Evolutionary conservation across 2,113 vertebrate species (phyloP), one percentile per base, ranked within the genome.

Genomic region (Callipepla squamata): DNA sequence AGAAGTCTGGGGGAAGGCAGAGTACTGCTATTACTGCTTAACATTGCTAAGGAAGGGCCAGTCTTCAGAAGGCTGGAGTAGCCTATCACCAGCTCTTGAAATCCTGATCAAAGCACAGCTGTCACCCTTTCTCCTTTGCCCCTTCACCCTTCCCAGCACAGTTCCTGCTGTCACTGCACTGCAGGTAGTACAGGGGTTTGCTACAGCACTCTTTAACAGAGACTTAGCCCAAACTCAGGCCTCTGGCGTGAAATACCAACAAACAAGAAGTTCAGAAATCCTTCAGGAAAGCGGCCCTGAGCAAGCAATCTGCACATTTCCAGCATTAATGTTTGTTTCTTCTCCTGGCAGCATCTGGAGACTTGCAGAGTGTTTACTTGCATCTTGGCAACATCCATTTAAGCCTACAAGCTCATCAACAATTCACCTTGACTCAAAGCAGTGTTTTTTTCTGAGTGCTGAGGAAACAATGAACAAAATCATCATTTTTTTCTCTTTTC

Each of bases 401-500:
- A 85, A 82, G 80, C 65, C 73, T 75, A 61, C 62, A 68, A 85
- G 89, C 44, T 70, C 51, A 80, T 74, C 50, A 77, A 21, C 82
- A 68, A 58, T 91, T 95, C 84, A 89, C 91, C 89, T 95, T 93
- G 90, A 89, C 78, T 92, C 63, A 59, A 61, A 89, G 87, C 40
- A 91, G 88, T 9, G 22, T 34, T 59, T 89, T 89, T 87, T 74
- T 47, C 63, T 55, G 55, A 79, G 55, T 47, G 85, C 67, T 21
- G 34, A 89, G 59, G 45, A 93, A 87, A 92, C 72, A 94, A 89
- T 32, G 50, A 94, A 80, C 28, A 90, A 91, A 93, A 89, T 18
- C 1, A 59, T 16, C 48, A 42, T 14, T 4, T 34, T 90, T 88
- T 53, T 22, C 42, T 81, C 21, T 28, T 42, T 26, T 40, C 36